phyloP scores from a whole-genome alignment of 2,888 invertebrate genomes.

The Andrena flavipes region DNA sequence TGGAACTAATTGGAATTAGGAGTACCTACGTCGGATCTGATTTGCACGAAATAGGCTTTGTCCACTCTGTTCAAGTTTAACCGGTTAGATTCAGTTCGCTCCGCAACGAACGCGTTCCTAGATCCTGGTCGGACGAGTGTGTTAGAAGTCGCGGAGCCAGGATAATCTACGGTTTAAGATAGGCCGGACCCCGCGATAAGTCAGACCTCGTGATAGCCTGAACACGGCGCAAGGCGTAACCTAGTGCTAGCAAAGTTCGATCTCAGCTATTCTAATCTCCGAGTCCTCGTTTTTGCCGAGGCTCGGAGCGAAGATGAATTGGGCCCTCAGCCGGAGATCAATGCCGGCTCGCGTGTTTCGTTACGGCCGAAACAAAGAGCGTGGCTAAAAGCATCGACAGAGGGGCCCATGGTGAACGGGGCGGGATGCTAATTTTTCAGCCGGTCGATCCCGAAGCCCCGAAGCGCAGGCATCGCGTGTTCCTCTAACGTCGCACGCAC shows the following conservation, averaged over 20 bases:
- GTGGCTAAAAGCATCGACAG: conserved; percentile 5
- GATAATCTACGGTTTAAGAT: conserved; percentile 44
- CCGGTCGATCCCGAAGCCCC: conserved; percentile 26
- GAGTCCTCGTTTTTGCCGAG: neutral
- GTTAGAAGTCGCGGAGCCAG: conserved; percentile 44
- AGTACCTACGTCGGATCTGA: too few species aligned
- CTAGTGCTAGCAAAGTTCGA: conserved; percentile 7
- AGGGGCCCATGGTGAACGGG: conserved; percentile 3
- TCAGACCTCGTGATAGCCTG: conserved; percentile 35
- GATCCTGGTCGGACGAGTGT: conserved; percentile 46
- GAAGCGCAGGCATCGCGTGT: conserved; percentile 55
- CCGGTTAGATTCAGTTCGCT: conserved; percentile 52
- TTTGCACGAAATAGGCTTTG: conserved; percentile 23
- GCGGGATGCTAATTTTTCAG: conserved; percentile 46
- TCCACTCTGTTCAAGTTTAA: conserved; percentile 36
- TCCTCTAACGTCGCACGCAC: conserved; percentile 38
- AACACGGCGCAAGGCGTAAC: conserved; percentile 20
- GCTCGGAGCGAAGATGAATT: neutral
- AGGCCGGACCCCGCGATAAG: conserved; percentile 30
- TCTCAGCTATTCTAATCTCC: conserved; percentile 3
- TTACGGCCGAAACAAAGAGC: conserved; percentile 12
- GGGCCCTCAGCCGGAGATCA: neutral
- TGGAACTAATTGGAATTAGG: too few species aligned
- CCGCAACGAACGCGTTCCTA: conserved; percentile 48
- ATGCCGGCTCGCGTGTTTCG: neutral